Evolutionary conservation across 2,888 invertebrate species (phyloP).

Genomic region (Cheilosia pagana): DNA sequence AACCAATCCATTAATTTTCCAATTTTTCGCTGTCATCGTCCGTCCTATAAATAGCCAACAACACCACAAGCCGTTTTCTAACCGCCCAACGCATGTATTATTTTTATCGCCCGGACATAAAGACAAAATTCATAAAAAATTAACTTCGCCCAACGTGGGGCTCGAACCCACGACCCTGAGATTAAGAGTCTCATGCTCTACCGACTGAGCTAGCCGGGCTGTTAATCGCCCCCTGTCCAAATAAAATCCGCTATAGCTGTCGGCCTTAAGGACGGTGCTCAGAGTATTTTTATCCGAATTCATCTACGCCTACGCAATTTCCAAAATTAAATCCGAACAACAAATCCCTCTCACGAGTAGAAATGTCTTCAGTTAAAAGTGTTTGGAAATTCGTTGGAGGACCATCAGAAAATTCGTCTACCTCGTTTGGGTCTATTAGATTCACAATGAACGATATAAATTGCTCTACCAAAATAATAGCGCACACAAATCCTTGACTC

Average conservation of each 20-base stretch:
- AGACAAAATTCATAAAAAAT: not conserved
- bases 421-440: constrained; percentile 32
- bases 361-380: not conserved
- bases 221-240: not conserved
- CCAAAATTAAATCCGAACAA: not conserved
- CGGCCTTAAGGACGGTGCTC: not conserved
- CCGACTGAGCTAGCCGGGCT: constrained; percentile 84
- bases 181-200: constrained; percentile 84
- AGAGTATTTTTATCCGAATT: not conserved
- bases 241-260: not conserved
- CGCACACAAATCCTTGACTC: constrained; percentile 43
- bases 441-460: constrained; percentile 34
- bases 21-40: no score
- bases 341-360: not conserved
- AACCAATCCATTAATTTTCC: no score
- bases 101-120: not conserved
- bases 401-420: constrained; percentile 23
- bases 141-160: constrained; percentile 82
- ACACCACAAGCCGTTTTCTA: not conserved
- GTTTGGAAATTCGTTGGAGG: constrained; percentile 7
- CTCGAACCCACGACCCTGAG: constrained; percentile 84
- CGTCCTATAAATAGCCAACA: not conserved
- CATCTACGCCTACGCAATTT: not conserved
- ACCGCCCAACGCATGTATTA: no score
- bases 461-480: constrained; percentile 27